Base-by-base conservation (phyloP, 2,797 vertebrate genomes). In the Sciurus carolinensis region DNA sequence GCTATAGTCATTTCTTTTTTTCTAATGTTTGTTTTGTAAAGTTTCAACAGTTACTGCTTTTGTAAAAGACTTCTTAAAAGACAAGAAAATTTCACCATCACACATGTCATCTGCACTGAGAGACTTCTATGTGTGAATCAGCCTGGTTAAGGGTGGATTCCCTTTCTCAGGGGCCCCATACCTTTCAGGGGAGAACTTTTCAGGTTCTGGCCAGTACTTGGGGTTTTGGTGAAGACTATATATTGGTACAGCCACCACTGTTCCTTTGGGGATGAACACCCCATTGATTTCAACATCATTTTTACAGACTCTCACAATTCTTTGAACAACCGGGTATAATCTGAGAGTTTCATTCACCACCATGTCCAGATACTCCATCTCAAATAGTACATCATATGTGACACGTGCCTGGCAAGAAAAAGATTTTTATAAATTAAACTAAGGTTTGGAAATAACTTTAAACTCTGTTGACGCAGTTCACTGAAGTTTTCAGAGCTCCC, bases 281-380 rank as follows among this genome's bases (percentile, higher is more conserved):
- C 98, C 98, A 1, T 97, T 98, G n/a, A 99, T 91, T 76, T 98
- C 96, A 18, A 98, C 83, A 0, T 98, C 97, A 39, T 79, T 98
- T 87, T 99, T 99, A 96, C 98, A 98, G 22, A 42, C 0, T 47
- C 99, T 98, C 87, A 98, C 98, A 13, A 98, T 0, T 57, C 98
- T 87, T 0, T 95, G 93, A 39, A 81, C 76, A 0, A 98, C 0
- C 30, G 99, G 98, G 8, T 69, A 98, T 15, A 98, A 1, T 39
- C 99, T 88, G 6, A 99, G 94, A 47, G 54, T 94, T 96, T 99
- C 99, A 0, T 1, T 98, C 90, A 98, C 0, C 1, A 97, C 2
- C 98, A 99, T 98, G 72, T 99, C 98, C 7, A 99, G 97, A 11
- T 99, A 99, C 1, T 99, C 98, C 98, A 99, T 8, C 17, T 98